Evolutionary conservation across 2,888 invertebrate genomes (phyloP).

Genomic region (Pristionchus maxplancki): DNA sequence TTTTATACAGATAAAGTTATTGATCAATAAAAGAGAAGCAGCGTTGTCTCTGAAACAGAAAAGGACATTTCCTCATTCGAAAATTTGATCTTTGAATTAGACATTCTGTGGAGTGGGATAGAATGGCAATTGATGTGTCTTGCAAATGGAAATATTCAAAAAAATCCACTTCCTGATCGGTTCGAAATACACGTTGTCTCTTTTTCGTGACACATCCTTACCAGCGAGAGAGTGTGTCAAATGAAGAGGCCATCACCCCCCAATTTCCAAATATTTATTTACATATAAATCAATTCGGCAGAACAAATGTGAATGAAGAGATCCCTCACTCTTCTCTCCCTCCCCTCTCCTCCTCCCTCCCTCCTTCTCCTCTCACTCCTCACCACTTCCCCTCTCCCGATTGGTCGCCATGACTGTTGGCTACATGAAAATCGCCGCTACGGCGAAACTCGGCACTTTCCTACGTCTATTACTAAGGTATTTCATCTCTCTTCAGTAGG

Average conservation of each 20-base stretch:
- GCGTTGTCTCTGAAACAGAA: background rate
- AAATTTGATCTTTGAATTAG: constrained; percentile 27
- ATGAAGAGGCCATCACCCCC: too few species aligned
- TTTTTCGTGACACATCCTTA: too few species aligned
- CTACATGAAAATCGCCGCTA: constrained; percentile 66
- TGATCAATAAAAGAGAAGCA: background rate
- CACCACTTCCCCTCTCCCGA: background rate
- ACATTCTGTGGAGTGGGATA: background rate
- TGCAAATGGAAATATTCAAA: background rate
- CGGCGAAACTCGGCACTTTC: constrained; percentile 63
- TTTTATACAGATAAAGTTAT: constrained; percentile 9
- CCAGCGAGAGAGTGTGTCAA: too few species aligned
- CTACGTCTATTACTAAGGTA: constrained; percentile 34
- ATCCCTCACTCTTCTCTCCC: background rate
- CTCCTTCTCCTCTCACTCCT: background rate
- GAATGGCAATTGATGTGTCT: background rate
- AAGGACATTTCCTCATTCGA: background rate
- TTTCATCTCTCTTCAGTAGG: background rate
- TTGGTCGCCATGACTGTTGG: constrained; percentile 62
- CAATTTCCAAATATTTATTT: background rate
- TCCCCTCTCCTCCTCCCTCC: background rate
- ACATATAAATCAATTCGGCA: background rate
- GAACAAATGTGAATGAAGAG: background rate
- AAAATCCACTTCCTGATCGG: too few species aligned
- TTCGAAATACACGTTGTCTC: too few species aligned